Evolutionary conservation across 1,140 invertebrate species (phyloP).

Genomic region (Zaprionus inermis): DNA sequence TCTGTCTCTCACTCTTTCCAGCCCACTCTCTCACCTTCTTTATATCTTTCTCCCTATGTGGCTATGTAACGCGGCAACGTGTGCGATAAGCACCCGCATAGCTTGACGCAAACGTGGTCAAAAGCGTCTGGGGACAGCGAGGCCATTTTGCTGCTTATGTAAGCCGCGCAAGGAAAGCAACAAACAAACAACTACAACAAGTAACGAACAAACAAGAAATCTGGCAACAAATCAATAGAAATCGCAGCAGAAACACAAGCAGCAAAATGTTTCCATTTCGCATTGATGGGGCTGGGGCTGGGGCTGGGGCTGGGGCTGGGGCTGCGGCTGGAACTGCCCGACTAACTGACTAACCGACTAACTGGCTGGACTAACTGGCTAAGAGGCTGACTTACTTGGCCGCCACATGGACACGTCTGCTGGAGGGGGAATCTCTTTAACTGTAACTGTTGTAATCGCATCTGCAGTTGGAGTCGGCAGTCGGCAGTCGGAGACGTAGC

Average conservation of each 20-base stretch:
- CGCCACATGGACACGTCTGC: slow-evolving; percentile 38
- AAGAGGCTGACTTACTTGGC: slow-evolving; percentile 35
- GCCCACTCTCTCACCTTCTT: background rate
- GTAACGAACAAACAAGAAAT: slow-evolving; percentile 35
- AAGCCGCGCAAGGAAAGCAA: slow-evolving; percentile 77
- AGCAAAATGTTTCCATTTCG: slow-evolving; percentile 42
- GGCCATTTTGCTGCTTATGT: slow-evolving; percentile 72
- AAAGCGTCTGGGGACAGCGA: slow-evolving; percentile 36
- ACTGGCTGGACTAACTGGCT: slow-evolving; percentile 29
- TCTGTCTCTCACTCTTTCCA: background rate
- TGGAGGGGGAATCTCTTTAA: slow-evolving; percentile 30
- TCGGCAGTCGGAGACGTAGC: background rate
- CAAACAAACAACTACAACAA: slow-evolving; percentile 55
- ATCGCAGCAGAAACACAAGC: slow-evolving; percentile 25
- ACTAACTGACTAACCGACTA: slow-evolving; percentile 15
- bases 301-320: slow-evolving; percentile 11
- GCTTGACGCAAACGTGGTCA: slow-evolving; percentile 18
- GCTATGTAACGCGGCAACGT: slow-evolving; percentile 4
- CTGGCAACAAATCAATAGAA: slow-evolving; percentile 79
- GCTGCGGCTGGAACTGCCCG: slow-evolving; percentile 5
- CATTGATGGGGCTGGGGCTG: slow-evolving; percentile 27
- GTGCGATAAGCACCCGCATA: slow-evolving; percentile 69
- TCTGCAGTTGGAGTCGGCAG: slow-evolving; percentile 5
- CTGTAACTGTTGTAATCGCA: slow-evolving; percentile 22
- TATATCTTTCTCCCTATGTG: background rate